phyloP scores from a whole-genome alignment of 2,888 invertebrate species.

The Dicyrtoma fusca region DNA sequence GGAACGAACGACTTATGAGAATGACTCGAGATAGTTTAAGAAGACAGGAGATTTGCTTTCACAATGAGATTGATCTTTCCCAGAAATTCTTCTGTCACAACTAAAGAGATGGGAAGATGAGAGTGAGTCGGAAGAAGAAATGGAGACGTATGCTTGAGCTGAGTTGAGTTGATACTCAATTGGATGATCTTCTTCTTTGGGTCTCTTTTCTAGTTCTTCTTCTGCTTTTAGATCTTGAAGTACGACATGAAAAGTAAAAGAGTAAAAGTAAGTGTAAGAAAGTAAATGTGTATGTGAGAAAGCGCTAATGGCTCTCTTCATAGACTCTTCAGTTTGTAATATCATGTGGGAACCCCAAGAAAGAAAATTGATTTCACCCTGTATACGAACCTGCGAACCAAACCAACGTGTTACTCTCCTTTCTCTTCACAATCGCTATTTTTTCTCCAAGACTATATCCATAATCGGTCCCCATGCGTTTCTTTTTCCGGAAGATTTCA shows the following conservation, averaged over 20 bases:
- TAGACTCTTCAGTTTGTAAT: constrained; percentile 18
- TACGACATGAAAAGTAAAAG: too few species aligned
- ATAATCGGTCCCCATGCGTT: constrained; percentile 47
- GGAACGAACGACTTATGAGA: too few species aligned
- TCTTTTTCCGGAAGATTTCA: constrained; percentile 50
- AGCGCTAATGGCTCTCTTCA: constrained; percentile 21
- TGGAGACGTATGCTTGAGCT: background rate
- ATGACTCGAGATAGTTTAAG: background rate
- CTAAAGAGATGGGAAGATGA: constrained; percentile 26
- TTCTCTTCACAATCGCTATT: background rate
- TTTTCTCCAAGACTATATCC: constrained; percentile 11
- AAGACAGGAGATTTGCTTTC: constrained; percentile 37
- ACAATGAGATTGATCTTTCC: constrained; percentile 40
- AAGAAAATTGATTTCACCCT: constrained; percentile 34
- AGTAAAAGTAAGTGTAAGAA: constrained; percentile 2
- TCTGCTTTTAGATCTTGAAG: background rate
- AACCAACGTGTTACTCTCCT: constrained; percentile 10
- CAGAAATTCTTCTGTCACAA: constrained; percentile 38
- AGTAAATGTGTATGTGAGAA: background rate
- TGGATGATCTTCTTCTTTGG: constrained; percentile 1
- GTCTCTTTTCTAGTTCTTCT: background rate
- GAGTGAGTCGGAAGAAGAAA: constrained; percentile 1
- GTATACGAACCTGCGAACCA: constrained; percentile 27
- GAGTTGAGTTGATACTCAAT: constrained; percentile 5
- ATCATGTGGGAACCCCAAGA: constrained; percentile 16